phyloP scores from a whole-genome alignment of 2,888 invertebrate species.

The Caenorhabditis macrosperma region DNA sequence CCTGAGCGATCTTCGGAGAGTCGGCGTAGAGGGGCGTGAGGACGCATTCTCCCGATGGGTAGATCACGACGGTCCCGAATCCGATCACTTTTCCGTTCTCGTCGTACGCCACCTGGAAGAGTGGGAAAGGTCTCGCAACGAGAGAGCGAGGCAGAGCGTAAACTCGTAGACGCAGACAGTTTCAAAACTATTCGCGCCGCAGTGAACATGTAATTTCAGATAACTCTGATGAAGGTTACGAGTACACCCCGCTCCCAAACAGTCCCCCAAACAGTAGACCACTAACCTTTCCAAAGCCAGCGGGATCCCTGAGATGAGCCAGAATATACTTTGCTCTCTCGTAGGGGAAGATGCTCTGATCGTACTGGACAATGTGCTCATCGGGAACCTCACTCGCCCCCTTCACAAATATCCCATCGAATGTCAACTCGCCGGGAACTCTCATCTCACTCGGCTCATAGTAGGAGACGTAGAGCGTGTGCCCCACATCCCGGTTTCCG shows the following conservation, averaged over 20 bases:
- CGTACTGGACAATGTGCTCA: slow-evolving; percentile 32
- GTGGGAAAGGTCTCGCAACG: too few species aligned
- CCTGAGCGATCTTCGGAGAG: slow-evolving; percentile 20
- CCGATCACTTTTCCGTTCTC: slow-evolving; percentile 37
- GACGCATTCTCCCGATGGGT: slow-evolving; percentile 50
- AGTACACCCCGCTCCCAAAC: too few species aligned
- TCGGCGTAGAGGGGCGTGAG: slow-evolving; percentile 46
- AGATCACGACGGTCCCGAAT: slow-evolving; percentile 35
- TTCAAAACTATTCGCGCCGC: too few species aligned
- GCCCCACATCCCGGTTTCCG: slow-evolving; percentile 2
- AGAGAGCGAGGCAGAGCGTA: too few species aligned
- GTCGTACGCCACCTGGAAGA: slow-evolving; percentile 32
- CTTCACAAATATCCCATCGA: slow-evolving; percentile 21
- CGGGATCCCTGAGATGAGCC: slow-evolving; percentile 20
- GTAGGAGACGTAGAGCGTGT: slow-evolving; percentile 18
- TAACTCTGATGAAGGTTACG: too few species aligned
- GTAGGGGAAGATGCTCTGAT: slow-evolving; percentile 30
- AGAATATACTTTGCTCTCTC: slow-evolving; percentile 37
- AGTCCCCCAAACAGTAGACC: too few species aligned
- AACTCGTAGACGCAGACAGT: too few species aligned
- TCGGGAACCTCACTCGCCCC: slow-evolving; percentile 35
- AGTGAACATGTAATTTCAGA: too few species aligned
- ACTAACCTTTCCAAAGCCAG: slow-evolving; percentile 37
- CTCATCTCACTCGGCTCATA: slow-evolving; percentile 32
- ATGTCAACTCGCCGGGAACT: slow-evolving; percentile 19